Base-by-base conservation (phyloP, 2,888 invertebrate species). In the Pterobdella sp. region DNA sequence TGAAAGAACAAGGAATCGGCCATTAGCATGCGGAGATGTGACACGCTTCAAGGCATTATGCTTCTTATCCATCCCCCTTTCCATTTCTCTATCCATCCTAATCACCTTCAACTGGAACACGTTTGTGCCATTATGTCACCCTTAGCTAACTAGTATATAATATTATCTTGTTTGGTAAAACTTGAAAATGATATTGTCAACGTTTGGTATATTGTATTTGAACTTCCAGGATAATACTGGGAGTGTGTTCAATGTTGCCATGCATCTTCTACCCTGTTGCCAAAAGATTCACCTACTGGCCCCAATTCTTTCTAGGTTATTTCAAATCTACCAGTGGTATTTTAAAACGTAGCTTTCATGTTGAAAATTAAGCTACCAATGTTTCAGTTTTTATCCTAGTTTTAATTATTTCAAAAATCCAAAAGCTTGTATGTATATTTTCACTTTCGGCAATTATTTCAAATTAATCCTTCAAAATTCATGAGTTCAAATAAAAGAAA, bases 211-310 rank as follows among this genome's bases (percentile, higher is more conserved):
- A 10, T 18, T 10, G 7, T 18, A 64, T 69, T 52, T 69, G 18
- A 31, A 14, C 64, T 66, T 75, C 60, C 79, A 87, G 86, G 76
- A 82, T 87, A 36, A 74, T 83, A 4, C 80, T 87, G 14, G 87
- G 87, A 32, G 84, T 84, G 1, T 80, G 84, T 3, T 86, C 86
- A 10, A 80, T 87, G 80, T 88, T 88, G 35, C 86, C 97, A 73
- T 94, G 97, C 1, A 85, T 92, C 49, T 87, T 89, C 0, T 98
- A 98, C 85, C 98, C 98, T 0, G 86, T 96, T 34, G 93, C 94
- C 86, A 98, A 98, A 84, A 87, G 97, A 3, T 87, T 91, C 73
- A 96, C 95, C 0, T 89, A 94, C 85, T 98, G 95, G 93, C 97
- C 98, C 0, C 98, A 98, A 84, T 84, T 94, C 1, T 88, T 94